Evolutionary conservation across 2,797 vertebrate genomes (phyloP).

Genomic region (Babyrousa celebensis): DNA sequence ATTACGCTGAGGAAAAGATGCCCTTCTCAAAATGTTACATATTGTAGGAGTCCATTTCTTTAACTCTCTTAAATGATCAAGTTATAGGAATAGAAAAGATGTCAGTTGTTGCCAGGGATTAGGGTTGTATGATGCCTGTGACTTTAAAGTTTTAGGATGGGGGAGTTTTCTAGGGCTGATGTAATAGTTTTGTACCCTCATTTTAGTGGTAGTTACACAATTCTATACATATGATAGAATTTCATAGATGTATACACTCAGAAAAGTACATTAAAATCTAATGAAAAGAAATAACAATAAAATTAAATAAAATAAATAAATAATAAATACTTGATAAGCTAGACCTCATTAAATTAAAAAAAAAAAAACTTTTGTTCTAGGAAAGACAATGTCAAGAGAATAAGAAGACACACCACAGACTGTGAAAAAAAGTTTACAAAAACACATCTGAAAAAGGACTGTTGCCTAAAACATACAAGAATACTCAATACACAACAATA

Average conservation of each 20-base stretch:
- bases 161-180: no score
- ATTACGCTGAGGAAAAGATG: neutral
- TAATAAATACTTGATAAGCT: neutral
- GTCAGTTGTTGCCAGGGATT: no score
- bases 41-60: no score
- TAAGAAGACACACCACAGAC: neutral
- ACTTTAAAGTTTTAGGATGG: neutral
- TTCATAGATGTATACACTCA: neutral
- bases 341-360: neutral
- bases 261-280: neutral
- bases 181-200: neutral
- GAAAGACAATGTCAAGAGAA: neutral
- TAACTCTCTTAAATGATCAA: no score
- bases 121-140: neutral
- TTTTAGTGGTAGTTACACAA: neutral
- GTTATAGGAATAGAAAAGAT: no score
- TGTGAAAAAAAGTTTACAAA: no score
- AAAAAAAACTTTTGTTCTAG: neutral
- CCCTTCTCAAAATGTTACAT: neutral
- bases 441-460: neutral
- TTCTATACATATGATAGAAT: neutral
- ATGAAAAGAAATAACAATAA: neutral
- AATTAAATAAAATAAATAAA: no score
- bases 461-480: neutral
- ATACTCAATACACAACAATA: neutral